Conservation (phyloP, 2,113 vertebrate genomes). For the Melanerpes formicivorus region DNA sequence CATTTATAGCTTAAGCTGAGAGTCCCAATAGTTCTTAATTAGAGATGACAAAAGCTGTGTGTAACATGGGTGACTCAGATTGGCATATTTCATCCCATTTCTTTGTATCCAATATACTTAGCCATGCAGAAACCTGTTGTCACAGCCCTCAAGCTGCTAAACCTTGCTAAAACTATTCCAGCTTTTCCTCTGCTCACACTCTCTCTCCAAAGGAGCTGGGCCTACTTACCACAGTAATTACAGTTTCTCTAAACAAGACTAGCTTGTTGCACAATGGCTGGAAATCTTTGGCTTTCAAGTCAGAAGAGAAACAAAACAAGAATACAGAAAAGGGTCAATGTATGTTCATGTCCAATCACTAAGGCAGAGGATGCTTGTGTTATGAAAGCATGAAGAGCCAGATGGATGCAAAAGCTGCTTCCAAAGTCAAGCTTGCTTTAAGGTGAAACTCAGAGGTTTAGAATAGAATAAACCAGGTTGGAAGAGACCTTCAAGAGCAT, state of each 20-base stretch:
- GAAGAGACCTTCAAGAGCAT: no score
- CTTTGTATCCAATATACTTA: neutral
- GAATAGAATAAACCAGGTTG: no score
- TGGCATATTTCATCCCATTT: neutral
- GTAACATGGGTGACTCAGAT: neutral
- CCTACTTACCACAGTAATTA: neutral
- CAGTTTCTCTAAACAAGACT: neutral
- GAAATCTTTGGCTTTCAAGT: neutral
- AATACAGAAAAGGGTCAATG: neutral
- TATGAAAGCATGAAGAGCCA: neutral
- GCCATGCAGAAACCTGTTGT: neutral
- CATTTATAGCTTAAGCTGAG: neutral
- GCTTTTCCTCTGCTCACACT: neutral
- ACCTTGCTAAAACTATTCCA: neutral
- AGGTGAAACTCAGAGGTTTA: neutral
- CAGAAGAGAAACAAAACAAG: neutral
- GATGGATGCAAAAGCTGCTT: neutral
- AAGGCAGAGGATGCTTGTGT: neutral
- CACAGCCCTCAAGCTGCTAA: neutral
- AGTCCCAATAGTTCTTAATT: neutral
- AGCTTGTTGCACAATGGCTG: neutral
- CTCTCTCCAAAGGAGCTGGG: neutral
- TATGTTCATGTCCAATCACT: neutral
- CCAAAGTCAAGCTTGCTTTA: neutral
- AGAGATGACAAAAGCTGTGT: neutral